Evolutionary conservation across 2,797 vertebrate species (phyloP), one percentile per base, ranked within the genome.

Genomic region (Notoglanidium macrostoma): DNA sequence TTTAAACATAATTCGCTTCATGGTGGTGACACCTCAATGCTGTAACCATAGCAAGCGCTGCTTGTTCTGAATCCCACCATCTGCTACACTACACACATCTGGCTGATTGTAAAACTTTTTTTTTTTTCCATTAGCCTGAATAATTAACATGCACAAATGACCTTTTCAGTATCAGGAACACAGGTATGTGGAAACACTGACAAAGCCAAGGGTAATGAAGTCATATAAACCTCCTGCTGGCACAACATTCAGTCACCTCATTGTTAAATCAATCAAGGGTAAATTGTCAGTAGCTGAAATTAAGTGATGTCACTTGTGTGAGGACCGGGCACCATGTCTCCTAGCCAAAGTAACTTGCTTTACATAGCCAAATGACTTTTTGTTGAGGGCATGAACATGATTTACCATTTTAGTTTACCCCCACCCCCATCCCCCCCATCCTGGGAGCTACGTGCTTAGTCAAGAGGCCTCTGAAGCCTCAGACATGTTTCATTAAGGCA

Each of bases 151-250:
- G 35, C 26, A 35, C 46, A 8, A 65, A 32, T 19, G 40, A 29
- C 26, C 40, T 51, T 83, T 67, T 29, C 9, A 32, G 44, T 32
- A 67, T 82, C 61, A 32, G n/a, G 26, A 51, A 51, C 15, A 67
- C 8, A 15, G 44, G 80, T 51, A 67, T 51, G 61, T 67, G 61
- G 1, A 83, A 80, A 80, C 78, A 44, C 35, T 80, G 35, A 81
- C 35, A 17, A 51, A 67, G 61, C 10, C 17, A 1, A 63, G 59
- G 57, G 79, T 14, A 46, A 9, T 63, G 63, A 63, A 67, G 17
- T 21, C 19, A 8, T 82, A 19, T 32, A 67, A 67, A 5, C 32
- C 78, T 23, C 51, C 32, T 26, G 6, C 57, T 81, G 78, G 57
- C 57, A 63, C 5, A 63, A 10, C 79, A 82, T 65, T 9, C 74